These are phyloP conservation scores for Apeira syringaria DNA, from an alignment of 2,888 invertebrate genomes.

Conservation along the genomic window DNA sequence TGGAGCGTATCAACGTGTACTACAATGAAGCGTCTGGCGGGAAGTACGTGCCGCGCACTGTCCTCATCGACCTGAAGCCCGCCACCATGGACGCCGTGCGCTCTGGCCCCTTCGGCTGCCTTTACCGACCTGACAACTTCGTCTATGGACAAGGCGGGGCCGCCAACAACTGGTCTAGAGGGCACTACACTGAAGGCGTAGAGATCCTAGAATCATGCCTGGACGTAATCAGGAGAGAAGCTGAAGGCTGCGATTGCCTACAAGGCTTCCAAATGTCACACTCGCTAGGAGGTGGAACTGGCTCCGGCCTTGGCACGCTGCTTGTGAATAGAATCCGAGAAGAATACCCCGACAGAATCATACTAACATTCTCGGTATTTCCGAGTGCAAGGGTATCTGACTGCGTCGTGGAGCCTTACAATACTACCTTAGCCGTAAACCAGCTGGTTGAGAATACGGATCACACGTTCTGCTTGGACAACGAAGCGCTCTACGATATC, in stretches of 20 bases:
- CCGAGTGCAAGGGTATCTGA: constrained; percentile 92
- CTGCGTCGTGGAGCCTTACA: constrained; percentile 87
- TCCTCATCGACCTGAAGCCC: constrained; percentile 69
- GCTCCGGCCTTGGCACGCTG: constrained; percentile 83
- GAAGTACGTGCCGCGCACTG: constrained; percentile 73
- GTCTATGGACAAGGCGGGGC: constrained; percentile 86
- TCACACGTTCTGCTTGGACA: constrained; percentile 88
- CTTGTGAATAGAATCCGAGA: constrained; percentile 93
- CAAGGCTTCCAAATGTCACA: constrained; percentile 94
- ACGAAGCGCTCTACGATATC: constrained; percentile 89
- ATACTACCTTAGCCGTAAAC: constrained; percentile 92
- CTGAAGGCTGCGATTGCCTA: constrained; percentile 95
- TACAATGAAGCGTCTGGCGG: constrained; percentile 87
- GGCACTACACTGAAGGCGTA: constrained; percentile 97
- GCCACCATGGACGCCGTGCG: constrained; percentile 92
- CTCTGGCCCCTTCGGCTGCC: constrained; percentile 92
- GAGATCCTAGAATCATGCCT: constrained; percentile 92
- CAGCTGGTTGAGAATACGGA: constrained; percentile 91
- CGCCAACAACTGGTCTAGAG: constrained; percentile 79
- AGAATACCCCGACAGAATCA: constrained; percentile 94
- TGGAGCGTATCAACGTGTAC: constrained; percentile 90
- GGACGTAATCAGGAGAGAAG: constrained; percentile 92
- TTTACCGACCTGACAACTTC: constrained; percentile 95
- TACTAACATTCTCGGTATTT: constrained; percentile 91
- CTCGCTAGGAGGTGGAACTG: constrained; percentile 84